phyloP scores from a whole-genome alignment of 1,140 invertebrate genomes.

The Metopolophium dirhodum region DNA sequence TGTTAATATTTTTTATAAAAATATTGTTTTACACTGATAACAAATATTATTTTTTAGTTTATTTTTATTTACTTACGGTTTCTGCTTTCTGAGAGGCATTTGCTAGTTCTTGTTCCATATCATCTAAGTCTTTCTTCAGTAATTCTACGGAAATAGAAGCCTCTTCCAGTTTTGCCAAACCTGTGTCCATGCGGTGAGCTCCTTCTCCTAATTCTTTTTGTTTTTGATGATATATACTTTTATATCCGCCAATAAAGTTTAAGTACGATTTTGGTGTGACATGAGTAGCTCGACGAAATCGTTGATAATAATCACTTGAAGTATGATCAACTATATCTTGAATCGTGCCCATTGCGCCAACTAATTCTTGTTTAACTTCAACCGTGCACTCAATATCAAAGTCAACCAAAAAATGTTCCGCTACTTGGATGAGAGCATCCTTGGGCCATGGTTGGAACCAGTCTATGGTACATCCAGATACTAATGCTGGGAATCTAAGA shows the following conservation, averaged over 20 bases:
- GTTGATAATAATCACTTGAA: conserved; percentile 90
- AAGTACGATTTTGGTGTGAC: conserved; percentile 97
- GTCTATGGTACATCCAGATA: conserved; percentile 95
- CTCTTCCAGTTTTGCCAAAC: conserved; percentile 88
- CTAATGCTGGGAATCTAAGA: conserved; percentile 92
- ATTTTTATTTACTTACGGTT: conserved; percentile 65
- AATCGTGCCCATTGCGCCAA: conserved; percentile 88
- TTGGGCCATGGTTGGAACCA: conserved; percentile 98
- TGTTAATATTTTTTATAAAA: conserved; percentile 52
- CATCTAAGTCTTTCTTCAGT: conserved; percentile 88
- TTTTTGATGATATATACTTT: conserved; percentile 89
- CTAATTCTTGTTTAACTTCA: conserved; percentile 84
- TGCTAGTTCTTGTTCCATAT: conserved; percentile 92
- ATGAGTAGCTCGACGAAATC: conserved; percentile 89
- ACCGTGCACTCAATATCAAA: conserved; percentile 87
- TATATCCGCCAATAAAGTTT: conserved; percentile 94
- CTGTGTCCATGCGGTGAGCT: conserved; percentile 91
- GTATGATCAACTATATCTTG: conserved; percentile 91
- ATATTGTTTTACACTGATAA: background rate
- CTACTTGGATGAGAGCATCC: conserved; percentile 93
- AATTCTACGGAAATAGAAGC: conserved; percentile 90
- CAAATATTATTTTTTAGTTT: background rate
- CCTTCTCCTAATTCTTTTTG: conserved; percentile 87
- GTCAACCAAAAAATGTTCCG: conserved; percentile 86
- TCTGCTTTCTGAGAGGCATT: conserved; percentile 89